phyloP scores from a whole-genome alignment of 2,797 vertebrate species.

The Eulemur albifrons region DNA sequence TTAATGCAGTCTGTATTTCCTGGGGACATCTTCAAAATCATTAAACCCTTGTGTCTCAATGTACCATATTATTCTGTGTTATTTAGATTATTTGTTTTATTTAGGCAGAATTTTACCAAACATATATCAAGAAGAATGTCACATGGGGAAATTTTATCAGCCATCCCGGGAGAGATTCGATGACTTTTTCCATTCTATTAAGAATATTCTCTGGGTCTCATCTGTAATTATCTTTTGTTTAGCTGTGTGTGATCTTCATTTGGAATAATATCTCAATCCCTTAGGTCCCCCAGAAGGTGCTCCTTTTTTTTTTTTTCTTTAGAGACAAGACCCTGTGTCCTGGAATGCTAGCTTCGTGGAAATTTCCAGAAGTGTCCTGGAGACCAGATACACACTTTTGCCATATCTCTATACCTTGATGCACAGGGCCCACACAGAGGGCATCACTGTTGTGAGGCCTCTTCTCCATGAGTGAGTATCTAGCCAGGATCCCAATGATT shows the following conservation, averaged over 20 bases:
- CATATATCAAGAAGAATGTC: background rate
- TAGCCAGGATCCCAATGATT: fast-evolving
- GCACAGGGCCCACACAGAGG: slow-evolving; percentile 86
- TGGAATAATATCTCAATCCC: background rate
- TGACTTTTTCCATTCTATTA: background rate
- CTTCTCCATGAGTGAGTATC: slow-evolving; percentile 92
- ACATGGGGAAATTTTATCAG: background rate
- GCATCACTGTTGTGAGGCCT: slow-evolving; percentile 90
- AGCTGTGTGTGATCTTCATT: background rate
- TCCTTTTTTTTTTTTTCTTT: background rate
- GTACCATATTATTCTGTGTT: background rate
- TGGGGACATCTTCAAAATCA: background rate
- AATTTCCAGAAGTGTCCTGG: slow-evolving; percentile 85
- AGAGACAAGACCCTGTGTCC: slow-evolving; percentile 93
- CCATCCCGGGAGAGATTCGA: background rate
- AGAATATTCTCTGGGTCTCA: background rate
- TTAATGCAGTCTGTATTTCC: fast-evolving
- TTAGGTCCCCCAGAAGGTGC: fast-evolving
- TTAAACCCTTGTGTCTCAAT: background rate
- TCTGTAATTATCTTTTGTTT: background rate
- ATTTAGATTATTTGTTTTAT: background rate
- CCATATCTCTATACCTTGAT: slow-evolving; percentile 93
- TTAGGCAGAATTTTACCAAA: background rate
- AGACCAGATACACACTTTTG: slow-evolving; percentile 90
- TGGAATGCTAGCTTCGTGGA: slow-evolving; percentile 84